Evolutionary conservation across 2,113 vertebrate species (phyloP), one percentile per base, ranked within the genome.

Genomic region (Oryzias melastigma): DNA sequence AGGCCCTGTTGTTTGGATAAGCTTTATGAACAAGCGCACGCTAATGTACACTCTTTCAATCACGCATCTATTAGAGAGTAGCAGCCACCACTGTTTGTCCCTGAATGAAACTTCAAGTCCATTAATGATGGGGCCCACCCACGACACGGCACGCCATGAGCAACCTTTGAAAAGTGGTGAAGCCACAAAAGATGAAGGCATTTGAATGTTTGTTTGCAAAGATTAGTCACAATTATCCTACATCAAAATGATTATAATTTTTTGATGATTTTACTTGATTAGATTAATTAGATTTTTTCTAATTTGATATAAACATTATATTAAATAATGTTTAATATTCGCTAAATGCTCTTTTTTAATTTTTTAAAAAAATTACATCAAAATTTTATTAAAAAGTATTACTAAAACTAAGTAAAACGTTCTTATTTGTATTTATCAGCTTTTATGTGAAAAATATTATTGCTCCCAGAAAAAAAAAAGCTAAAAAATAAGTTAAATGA

Each of bases 11-110:
- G 64, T 81, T 71, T 71, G 54, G 18, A 46, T 63, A 68, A 42
- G 64, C 13, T 44, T 58, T 22, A 53, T 58, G 16, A 61, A 49
- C 14, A 57, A 53, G 35, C 16, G 13, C 10, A 52, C 4, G 0
- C 54, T 64, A 68, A 58, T 71, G 44, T 58, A 27, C 18, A 49
- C 24, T 49, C 55, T 50, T 73, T 65, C 73, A 45, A 74, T 61
- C 45, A 64, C 17, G 52, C 51, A 48, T 59, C 25, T 40, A 45
- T 58, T 49, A 54, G 17, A 61, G 25, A 60, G 53, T 27, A 10
- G 10, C 13, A 52, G 19, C 29, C 41, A 58, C 42, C 44, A 50
- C 51, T 7, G 40, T 49, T 25, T 53, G 56, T 74, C 43, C 66
- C 60, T 61, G 45, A 77, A 77, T 4, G 46, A 66, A 67, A 17